Conservation (phyloP, 2,797 vertebrate species). For the Dallia pectoralis region DNA sequence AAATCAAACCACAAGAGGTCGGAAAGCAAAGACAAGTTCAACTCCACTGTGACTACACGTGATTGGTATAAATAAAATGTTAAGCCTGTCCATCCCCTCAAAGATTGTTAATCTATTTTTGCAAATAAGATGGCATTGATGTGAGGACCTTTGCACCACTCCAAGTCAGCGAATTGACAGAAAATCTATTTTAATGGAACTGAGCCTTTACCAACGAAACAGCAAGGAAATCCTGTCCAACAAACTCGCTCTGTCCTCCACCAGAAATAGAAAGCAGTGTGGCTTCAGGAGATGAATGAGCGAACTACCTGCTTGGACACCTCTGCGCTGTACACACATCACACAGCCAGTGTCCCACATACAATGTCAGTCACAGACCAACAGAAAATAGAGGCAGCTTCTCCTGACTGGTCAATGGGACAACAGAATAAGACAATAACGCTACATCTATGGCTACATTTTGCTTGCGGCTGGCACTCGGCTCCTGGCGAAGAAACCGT, state of each 20-base stretch:
- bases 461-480: no score
- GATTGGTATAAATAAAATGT: background rate
- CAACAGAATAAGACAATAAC: no score
- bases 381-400: no score
- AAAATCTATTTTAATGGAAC: slow-evolving; percentile 12
- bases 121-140: background rate
- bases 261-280: slow-evolving; percentile 42
- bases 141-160: background rate
- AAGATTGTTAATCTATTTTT: background rate
- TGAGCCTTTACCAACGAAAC: slow-evolving; percentile 29
- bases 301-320: slow-evolving; percentile 44
- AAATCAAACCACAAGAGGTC: slow-evolving; percentile 10
- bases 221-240: slow-evolving; percentile 10
- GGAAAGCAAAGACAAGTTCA: slow-evolving; percentile 11
- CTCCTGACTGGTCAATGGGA: no score
- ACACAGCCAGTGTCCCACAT: no score
- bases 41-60: background rate
- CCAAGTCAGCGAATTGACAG: background rate
- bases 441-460: no score
- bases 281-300: slow-evolving; percentile 42
- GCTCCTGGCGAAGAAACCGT: no score
- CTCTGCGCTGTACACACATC: slow-evolving; percentile 8
- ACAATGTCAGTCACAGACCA: no score
- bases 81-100: no score
- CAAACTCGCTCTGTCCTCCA: slow-evolving; percentile 6